Evolutionary conservation across 1,140 invertebrate species (phyloP).

Genomic region (Stenopsyche tienmushanensis): DNA sequence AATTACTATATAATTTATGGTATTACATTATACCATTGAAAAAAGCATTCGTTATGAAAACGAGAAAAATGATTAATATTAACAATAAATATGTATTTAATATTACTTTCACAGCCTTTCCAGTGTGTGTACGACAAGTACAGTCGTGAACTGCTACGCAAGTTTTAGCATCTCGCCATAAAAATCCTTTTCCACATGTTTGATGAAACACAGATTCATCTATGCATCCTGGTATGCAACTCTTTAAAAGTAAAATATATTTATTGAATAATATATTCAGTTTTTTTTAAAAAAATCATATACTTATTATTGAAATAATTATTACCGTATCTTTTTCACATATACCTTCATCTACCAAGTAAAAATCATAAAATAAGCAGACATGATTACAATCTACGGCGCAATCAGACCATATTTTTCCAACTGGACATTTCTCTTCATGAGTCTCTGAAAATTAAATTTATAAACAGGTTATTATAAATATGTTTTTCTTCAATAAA

Average conservation of each 20-base stretch:
- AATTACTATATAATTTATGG: no score
- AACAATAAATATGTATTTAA: neutral
- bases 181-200: constrained; percentile 32
- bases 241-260: constrained; percentile 34
- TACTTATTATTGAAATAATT: no score
- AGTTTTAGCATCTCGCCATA: constrained; percentile 67
- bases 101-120: constrained; percentile 63
- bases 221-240: constrained; percentile 36
- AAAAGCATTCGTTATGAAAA: neutral
- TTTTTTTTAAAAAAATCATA: no score
- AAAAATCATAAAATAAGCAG: constrained; percentile 46
- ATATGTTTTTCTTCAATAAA: no score
- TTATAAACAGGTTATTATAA: no score
- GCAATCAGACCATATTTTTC: constrained; percentile 55
- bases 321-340: constrained; percentile 19
- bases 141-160: constrained; percentile 72
- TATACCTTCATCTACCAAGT: constrained; percentile 15
- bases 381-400: constrained; percentile 59
- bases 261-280: constrained; percentile 13
- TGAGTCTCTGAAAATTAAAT: no score
- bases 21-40: neutral
- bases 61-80: neutral
- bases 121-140: constrained; percentile 64
- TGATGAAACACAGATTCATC: constrained; percentile 13
- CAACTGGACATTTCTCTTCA: constrained; percentile 15